phyloP scores from a whole-genome alignment of 2,797 vertebrate species.

The Sebastolobus altivelis region DNA sequence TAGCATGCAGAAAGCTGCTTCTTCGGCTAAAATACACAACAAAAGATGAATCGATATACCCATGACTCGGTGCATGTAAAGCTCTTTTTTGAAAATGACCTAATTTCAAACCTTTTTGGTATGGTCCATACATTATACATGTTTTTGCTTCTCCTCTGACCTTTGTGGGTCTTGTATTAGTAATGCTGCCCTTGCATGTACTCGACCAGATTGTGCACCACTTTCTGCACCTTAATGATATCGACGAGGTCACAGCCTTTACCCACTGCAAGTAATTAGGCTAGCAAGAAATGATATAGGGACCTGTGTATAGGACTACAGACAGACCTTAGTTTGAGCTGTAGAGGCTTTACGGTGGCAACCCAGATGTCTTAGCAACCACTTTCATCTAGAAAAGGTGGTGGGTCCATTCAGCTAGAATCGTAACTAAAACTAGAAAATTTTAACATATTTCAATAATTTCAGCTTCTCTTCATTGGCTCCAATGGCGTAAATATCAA shows the following conservation, averaged over 20 bases:
- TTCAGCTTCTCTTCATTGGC: not conserved
- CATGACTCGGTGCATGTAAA: not conserved
- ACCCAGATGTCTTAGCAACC: not conserved
- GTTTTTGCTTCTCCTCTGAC: conserved; percentile 63
- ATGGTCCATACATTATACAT: conserved; percentile 53
- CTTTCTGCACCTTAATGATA: conserved; percentile 72
- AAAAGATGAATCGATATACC: conserved; percentile 9
- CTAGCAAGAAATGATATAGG: conserved; percentile 38
- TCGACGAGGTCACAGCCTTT: conserved; percentile 68
- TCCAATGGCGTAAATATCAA: not conserved
- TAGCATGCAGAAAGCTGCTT: conserved; percentile 16
- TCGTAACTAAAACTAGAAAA: not conserved
- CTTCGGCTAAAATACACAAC: not conserved
- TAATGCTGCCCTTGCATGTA: conserved; percentile 62
- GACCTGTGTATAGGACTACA: conserved; percentile 9
- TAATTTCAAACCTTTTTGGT: conserved; percentile 24
- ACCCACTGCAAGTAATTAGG: conserved; percentile 71
- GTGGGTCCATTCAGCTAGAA: not conserved
- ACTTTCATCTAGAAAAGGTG: not conserved
- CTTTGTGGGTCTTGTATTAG: conserved; percentile 66
- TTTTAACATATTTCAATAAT: not conserved
- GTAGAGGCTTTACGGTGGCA: conserved; percentile 9
- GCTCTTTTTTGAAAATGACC: conserved; percentile 42
- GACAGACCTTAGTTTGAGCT: not conserved
- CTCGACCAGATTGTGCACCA: conserved; percentile 46